Evolutionary conservation across 2,888 invertebrate species (phyloP), one percentile per base, ranked within the genome.

Genomic region (Aphidoletes aphidimyza): DNA sequence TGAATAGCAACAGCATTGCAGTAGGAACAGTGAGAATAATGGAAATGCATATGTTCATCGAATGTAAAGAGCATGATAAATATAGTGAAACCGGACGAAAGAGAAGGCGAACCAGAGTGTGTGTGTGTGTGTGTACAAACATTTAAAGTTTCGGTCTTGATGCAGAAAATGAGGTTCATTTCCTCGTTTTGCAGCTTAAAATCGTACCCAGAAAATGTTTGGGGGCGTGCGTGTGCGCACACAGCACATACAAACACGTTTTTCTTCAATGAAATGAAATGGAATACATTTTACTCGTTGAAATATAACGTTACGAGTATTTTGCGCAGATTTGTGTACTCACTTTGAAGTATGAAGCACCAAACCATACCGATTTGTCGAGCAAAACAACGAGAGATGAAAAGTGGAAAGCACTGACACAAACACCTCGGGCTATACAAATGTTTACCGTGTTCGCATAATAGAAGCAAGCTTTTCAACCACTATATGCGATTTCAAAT

Each of bases 11-110:
- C 54, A 54, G 54, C 54, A 34, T 69, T 30, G 69, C 69, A 69
- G 69, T 34, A 30, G 69, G 30, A 69, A 69, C 69, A 69, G 69
- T 34, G 11, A 0, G 30, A 69, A 69, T 69, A 69, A 69, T 69
- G 69, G 69, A 17, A 69, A 69, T 69, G 69, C 69, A 69, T 69
- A 69, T 69, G 69, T 69, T 69, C 30, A 69, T 69, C 69, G 34
- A 69, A 69, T 30, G 69, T 69, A 69, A 69, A 69, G 69, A 69
- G 69, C 69, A 69, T 69, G 69, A 69, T 69, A 69, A 69, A 69
- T 69, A 69, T 14, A 34, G 3, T 1, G 30, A 69, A 30, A 69
- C 22, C 22, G 26, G 22, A 26, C 69, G 34, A 69, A 14, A 19
- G 11, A 26, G 69, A 30, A n/a, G n/a, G n/a, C n/a, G n/a, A n/a